Percentiles rank a stretch among this genome's conserved stretches.
Conservation (phyloP, 2,888 invertebrate species). For the Macrophya annulata region DNA sequence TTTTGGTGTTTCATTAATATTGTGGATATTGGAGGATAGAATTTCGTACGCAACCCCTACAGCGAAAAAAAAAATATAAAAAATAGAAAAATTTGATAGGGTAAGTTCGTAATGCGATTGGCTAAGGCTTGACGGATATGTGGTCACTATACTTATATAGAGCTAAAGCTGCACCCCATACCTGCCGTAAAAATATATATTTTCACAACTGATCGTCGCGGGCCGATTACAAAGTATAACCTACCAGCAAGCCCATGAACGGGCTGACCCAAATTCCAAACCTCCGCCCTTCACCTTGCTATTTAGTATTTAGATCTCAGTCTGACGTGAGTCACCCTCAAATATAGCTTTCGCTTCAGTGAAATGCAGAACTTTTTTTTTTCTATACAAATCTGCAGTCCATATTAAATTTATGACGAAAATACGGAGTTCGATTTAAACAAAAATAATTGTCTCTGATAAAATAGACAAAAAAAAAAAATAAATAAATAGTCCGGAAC, state of each 20-base stretch:
- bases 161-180: constrained; percentile 13
- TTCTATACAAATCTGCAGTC: neutral
- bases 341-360: constrained; percentile 24
- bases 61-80: neutral
- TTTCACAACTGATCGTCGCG: constrained; percentile 51
- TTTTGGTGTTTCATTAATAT: neutral
- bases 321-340: constrained; percentile 44
- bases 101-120: constrained; percentile 14
- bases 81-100: neutral
- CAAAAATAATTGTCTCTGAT: neutral
- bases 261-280: constrained; percentile 52
- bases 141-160: neutral
- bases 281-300: constrained; percentile 54
- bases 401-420: no score
- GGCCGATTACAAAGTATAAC: constrained; percentile 47
- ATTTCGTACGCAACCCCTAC: neutral
- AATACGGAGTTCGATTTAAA: neutral
- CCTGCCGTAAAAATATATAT: constrained; percentile 20
- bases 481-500: neutral
- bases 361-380: constrained; percentile 14
- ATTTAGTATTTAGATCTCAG: constrained; percentile 7
- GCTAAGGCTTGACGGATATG: neutral
- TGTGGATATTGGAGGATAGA: neutral
- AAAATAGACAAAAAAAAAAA: no score
- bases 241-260: constrained; percentile 37